Conservation (phyloP, 2,797 vertebrate genomes). For the Sebastes minor region DNA sequence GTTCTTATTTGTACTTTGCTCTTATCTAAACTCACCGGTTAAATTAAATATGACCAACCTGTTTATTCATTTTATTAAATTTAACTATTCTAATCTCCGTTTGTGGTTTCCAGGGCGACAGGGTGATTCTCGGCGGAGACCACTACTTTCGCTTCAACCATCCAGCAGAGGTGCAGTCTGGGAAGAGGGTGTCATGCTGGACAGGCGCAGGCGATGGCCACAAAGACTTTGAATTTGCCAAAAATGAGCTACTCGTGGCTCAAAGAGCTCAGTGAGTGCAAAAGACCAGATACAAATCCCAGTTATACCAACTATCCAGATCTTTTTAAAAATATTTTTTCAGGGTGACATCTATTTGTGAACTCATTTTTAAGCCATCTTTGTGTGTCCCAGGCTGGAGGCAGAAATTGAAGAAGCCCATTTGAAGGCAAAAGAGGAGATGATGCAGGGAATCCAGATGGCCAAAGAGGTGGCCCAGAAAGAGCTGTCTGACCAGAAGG, state of each 20-base stretch:
- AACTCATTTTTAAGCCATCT: background rate
- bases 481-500: conserved; percentile 89
- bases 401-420: conserved; percentile 94
- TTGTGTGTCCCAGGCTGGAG: conserved; percentile 84
- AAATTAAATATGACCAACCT: background rate
- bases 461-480: conserved; percentile 93
- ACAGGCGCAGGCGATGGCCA: conserved; percentile 79
- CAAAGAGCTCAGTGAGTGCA: conserved; percentile 90
- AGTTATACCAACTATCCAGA: background rate
- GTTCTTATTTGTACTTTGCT: background rate
- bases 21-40: background rate
- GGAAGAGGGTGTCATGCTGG: conserved; percentile 80
- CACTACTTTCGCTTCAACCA: conserved; percentile 98
- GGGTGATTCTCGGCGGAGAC: conserved; percentile 95
- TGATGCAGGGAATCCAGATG: conserved; percentile 95
- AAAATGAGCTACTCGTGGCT: conserved; percentile 91
- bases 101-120: conserved; percentile 85
- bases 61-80: background rate
- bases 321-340: background rate
- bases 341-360: background rate
- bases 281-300: background rate
- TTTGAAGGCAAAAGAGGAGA: conserved; percentile 93
- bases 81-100: background rate
- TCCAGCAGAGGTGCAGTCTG: conserved; percentile 91
- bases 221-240: conserved; percentile 97